Conservation (phyloP, 2,797 vertebrate species). For the Takifugu ocellatus region DNA sequence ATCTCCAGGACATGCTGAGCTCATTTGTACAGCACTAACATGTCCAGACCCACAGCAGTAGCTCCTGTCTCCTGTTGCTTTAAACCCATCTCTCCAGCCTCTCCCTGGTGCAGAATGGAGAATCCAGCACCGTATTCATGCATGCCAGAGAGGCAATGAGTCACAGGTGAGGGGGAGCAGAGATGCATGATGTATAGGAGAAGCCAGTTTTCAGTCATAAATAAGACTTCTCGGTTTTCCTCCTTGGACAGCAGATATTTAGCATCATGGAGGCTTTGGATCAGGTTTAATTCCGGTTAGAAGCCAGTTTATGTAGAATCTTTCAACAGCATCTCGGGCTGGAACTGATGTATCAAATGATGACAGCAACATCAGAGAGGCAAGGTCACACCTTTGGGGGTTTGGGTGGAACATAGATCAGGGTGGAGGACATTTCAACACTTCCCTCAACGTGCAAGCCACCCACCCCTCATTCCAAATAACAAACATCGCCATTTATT, state of each 20-base stretch:
- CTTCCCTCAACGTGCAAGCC: no score
- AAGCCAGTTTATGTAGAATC: slow-evolving; percentile 4
- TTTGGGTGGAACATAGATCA: slow-evolving; percentile 2
- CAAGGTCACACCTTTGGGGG: slow-evolving; percentile 49
- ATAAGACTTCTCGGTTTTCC: slow-evolving; percentile 50
- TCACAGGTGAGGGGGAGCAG: slow-evolving; percentile 67
- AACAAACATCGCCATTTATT: slow-evolving; percentile 20
- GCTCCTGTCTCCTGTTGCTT: neutral
- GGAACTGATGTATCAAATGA: slow-evolving; percentile 12
- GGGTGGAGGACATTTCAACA: neutral
- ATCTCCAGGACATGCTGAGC: neutral
- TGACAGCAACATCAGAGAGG: neutral
- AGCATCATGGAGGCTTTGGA: slow-evolving; percentile 7
- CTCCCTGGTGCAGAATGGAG: slow-evolving; percentile 54
- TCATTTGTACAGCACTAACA: neutral
- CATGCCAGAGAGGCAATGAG: slow-evolving; percentile 57
- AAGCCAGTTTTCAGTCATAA: slow-evolving; percentile 30
- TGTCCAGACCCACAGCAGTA: neutral
- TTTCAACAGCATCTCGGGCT: neutral
- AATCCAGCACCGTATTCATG: slow-evolving; percentile 36
- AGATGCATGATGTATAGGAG: slow-evolving; percentile 37
- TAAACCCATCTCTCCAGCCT: slow-evolving; percentile 18
- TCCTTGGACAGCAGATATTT: slow-evolving; percentile 30
- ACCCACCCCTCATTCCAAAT: no score
- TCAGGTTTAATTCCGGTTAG: slow-evolving; percentile 12